These are phyloP conservation scores for Xyrauchen texanus DNA, from an alignment of 2,113 vertebrate genomes.

Conservation along the genomic window DNA sequence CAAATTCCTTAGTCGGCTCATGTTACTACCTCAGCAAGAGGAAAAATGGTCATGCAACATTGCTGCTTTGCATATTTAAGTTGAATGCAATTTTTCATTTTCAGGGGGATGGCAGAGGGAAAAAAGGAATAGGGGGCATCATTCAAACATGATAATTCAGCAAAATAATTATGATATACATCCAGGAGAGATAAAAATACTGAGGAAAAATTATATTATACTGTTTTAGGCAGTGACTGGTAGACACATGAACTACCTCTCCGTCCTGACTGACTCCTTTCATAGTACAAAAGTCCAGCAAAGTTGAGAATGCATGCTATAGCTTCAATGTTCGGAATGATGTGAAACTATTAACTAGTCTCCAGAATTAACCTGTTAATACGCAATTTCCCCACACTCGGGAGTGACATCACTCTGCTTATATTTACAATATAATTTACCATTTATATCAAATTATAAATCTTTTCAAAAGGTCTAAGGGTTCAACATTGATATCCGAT, in stretches of 20 bases:
- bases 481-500: no score
- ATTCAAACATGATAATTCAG: neutral
- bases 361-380: no score
- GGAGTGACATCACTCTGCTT: no score
- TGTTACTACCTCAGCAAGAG: conserved; percentile 64
- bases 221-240: neutral
- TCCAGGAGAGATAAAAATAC: neutral
- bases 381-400: no score
- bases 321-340: neutral
- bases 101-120: neutral
- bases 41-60: conserved; percentile 11
- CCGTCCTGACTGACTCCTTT: neutral
- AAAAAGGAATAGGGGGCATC: neutral
- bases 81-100: neutral
- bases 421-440: no score
- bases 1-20: conserved; percentile 71
- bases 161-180: neutral
- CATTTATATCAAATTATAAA: no score
- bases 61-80: conserved; percentile 22
- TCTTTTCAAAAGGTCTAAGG: no score
- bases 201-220: neutral
- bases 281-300: neutral
- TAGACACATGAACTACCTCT: neutral
- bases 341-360: neutral
- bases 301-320: neutral